phyloP scores from a whole-genome alignment of 2,888 invertebrate species.

The Gandaritis pyraliata region DNA sequence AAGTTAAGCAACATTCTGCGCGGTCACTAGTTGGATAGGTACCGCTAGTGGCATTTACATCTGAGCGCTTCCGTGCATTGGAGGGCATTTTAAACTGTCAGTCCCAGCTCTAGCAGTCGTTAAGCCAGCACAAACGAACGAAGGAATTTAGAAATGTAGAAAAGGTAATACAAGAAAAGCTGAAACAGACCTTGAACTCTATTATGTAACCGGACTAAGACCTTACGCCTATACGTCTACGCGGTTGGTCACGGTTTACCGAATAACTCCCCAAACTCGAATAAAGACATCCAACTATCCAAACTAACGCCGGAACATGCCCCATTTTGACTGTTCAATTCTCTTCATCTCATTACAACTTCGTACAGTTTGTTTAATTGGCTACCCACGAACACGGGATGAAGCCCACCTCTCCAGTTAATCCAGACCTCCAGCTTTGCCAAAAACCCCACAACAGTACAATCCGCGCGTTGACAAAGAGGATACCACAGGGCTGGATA shows the following conservation, averaged over 20 bases:
- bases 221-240: constrained; percentile 1
- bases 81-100: too few relatives aligned
- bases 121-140: too few relatives aligned
- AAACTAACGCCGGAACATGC: constrained; percentile 45
- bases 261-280: constrained; percentile 36
- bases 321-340: constrained; percentile 57
- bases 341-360: constrained; percentile 61
- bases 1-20: too few relatives aligned
- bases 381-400: constrained; percentile 51
- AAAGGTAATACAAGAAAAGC: too few relatives aligned
- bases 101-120: too few relatives aligned
- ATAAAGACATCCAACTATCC: constrained; percentile 44
- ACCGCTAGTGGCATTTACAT: too few relatives aligned
- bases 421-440: constrained; percentile 37
- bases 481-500: constrained; percentile 40
- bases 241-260: constrained; percentile 15
- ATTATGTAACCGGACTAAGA: too few relatives aligned
- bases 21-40: too few relatives aligned
- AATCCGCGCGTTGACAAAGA: constrained; percentile 19
- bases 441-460: constrained; percentile 20
- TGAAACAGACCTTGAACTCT: too few relatives aligned
- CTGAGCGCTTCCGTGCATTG: too few relatives aligned
- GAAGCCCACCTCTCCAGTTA: constrained; percentile 46
- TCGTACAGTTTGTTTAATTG: constrained; percentile 60
- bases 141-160: too few relatives aligned